These are phyloP conservation scores for Pachyrhynchus sulphureomaculatus DNA, from an alignment of 1,140 invertebrate genomes.

Conservation along the genomic window DNA sequence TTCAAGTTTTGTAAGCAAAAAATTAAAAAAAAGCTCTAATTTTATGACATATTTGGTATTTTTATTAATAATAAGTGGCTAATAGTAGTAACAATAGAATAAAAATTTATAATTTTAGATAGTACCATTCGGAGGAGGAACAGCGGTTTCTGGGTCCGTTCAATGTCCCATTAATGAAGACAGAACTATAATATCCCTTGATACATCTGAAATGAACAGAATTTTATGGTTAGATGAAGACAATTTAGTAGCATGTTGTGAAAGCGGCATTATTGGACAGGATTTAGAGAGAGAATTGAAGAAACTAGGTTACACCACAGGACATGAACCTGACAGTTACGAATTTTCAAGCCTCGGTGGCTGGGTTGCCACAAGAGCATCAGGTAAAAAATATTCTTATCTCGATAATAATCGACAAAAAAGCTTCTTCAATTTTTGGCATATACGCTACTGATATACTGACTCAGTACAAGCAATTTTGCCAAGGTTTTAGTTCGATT, in stretches of 20 bases:
- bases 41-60: too few relatives aligned
- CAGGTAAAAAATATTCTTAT: slow-evolving; percentile 51
- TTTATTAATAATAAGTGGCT: too few relatives aligned
- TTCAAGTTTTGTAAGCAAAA: too few relatives aligned
- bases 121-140: slow-evolving; percentile 96
- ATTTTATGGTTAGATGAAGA: slow-evolving; percentile 93
- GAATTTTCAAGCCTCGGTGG: slow-evolving; percentile 97
- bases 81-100: too few relatives aligned
- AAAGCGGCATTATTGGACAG: slow-evolving; percentile 93
- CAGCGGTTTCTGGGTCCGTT: slow-evolving; percentile 89
- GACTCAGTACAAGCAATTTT: not conserved
- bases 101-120: slow-evolving; percentile 11
- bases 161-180: slow-evolving; percentile 80
- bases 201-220: slow-evolving; percentile 94
- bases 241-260: slow-evolving; percentile 81
- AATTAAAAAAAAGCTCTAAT: too few relatives aligned
- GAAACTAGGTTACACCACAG: slow-evolving; percentile 72
- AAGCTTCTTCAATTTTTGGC: too few relatives aligned
- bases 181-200: slow-evolving; percentile 85
- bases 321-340: slow-evolving; percentile 97
- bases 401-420: too few relatives aligned
- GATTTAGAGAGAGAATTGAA: slow-evolving; percentile 81
- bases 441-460: too few relatives aligned
- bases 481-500: too few relatives aligned
- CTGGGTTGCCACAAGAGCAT: slow-evolving; percentile 98